These are phyloP conservation scores for Troides oblongomaculatus DNA, from an alignment of 2,888 invertebrate genomes.

Conservation along the genomic window DNA sequence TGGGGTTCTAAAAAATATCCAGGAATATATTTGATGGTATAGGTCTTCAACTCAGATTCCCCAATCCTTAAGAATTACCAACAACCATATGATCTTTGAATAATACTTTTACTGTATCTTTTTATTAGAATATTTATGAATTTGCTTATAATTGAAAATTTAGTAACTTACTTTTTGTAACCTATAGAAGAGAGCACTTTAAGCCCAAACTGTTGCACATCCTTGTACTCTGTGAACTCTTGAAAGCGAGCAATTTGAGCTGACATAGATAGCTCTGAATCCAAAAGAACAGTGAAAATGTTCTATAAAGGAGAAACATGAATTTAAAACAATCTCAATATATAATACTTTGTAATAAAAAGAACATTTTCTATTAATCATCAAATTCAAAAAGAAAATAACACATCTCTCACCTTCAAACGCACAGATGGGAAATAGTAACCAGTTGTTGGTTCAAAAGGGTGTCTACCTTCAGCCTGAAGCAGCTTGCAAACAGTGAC, in stretches of 20 bases:
- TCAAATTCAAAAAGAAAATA: no score
- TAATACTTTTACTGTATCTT: no score
- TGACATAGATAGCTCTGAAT: constrained; percentile 80
- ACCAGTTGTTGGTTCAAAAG: constrained; percentile 76
- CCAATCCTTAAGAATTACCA: no score
- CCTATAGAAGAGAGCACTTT: constrained; percentile 63
- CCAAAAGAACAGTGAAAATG: constrained; percentile 83
- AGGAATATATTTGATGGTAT: no score
- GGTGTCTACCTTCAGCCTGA: constrained; percentile 85
- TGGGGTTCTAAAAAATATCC: constrained; percentile 60
- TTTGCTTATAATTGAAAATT: no score
- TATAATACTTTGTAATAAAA: no score
- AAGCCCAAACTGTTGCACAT: constrained; percentile 87
- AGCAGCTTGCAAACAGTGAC: constrained; percentile 87
- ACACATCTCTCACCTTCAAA: constrained; percentile 73
- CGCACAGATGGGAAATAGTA: constrained; percentile 84
- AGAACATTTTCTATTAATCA: no score
- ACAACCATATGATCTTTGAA: no score
- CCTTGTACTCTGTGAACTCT: constrained; percentile 86
- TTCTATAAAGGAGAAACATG: constrained; percentile 52
- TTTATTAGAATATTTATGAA: no score
- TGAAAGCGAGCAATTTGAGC: constrained; percentile 84
- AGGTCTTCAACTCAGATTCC: no score
- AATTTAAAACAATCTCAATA: no score
- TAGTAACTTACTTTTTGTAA: constrained; percentile 60